A percentile compares a stretch with the other conserved stretches of the same genome.
phyloP scores from a whole-genome alignment of 2,113 vertebrate genomes.

The Marmota flaviventris region DNA sequence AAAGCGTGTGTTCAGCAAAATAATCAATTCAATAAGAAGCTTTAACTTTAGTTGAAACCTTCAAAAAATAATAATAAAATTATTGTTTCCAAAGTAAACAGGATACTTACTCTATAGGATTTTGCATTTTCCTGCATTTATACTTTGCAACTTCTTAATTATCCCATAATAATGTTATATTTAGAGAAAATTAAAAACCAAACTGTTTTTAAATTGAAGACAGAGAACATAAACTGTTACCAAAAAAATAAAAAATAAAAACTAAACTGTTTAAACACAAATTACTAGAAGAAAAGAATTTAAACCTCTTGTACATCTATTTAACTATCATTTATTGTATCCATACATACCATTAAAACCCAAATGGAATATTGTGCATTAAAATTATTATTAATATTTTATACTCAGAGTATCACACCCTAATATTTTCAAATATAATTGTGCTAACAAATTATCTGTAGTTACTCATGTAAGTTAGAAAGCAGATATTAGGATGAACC shows the following conservation, averaged over 20 bases:
- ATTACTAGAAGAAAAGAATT: too few relatives aligned
- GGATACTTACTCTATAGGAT: not conserved
- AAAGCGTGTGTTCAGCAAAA: too few relatives aligned
- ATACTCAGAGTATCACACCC: too few relatives aligned
- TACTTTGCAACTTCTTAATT: not conserved
- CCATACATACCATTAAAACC: too few relatives aligned
- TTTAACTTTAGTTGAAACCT: not conserved
- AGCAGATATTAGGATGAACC: not conserved
- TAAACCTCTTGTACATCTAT: too few relatives aligned
- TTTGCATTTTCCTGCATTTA: not conserved
- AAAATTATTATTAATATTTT: too few relatives aligned
- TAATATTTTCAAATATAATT: not conserved
- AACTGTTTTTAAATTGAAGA: not conserved
- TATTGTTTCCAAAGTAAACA: not conserved
- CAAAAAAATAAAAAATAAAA: not conserved
- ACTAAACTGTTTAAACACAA: not conserved
- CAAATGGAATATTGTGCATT: too few relatives aligned
- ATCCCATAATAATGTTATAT: not conserved
- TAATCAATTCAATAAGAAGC: too few relatives aligned
- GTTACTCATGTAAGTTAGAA: not conserved
- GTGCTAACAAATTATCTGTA: not conserved
- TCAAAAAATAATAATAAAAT: not conserved
- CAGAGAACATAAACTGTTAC: not conserved
- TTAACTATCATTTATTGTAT: too few relatives aligned
- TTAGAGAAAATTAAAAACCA: not conserved